phyloP scores from a whole-genome alignment of 2,888 invertebrate genomes.

The Nebria brevicollis region DNA sequence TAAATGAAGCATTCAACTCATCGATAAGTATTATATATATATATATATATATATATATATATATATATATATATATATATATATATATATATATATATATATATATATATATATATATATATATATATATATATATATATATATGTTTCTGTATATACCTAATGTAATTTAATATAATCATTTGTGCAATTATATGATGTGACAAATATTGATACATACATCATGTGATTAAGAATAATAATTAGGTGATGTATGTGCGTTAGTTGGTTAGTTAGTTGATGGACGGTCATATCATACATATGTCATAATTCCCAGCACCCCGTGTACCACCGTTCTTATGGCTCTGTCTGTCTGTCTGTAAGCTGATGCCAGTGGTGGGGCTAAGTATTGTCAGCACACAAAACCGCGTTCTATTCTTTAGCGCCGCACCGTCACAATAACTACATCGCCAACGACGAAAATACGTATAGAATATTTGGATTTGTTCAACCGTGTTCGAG shows the following conservation, averaged over 20 bases:
- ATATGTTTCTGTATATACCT: too few relatives aligned
- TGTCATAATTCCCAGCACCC: constrained; percentile 14
- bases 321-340: background rate
- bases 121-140: too few relatives aligned
- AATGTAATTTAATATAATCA: background rate
- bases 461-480: constrained; percentile 63
- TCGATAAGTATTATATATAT: background rate
- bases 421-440: constrained; percentile 16
- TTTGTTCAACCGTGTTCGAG: constrained; percentile 72
- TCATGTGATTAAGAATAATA: background rate
- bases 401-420: background rate
- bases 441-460: constrained; percentile 46
- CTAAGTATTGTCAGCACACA: constrained; percentile 11
- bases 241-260: background rate
- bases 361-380: constrained; percentile 14
- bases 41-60: too few relatives aligned
- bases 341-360: background rate
- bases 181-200: background rate
- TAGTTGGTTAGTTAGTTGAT: too few relatives aligned
- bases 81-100: too few relatives aligned
- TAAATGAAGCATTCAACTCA: background rate
- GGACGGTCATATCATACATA: background rate
- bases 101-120: too few relatives aligned
- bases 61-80: too few relatives aligned
- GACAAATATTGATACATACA: background rate